Evolutionary conservation across 2,113 vertebrate genomes (phyloP).

Genomic region (Phaethon lepturus): DNA sequence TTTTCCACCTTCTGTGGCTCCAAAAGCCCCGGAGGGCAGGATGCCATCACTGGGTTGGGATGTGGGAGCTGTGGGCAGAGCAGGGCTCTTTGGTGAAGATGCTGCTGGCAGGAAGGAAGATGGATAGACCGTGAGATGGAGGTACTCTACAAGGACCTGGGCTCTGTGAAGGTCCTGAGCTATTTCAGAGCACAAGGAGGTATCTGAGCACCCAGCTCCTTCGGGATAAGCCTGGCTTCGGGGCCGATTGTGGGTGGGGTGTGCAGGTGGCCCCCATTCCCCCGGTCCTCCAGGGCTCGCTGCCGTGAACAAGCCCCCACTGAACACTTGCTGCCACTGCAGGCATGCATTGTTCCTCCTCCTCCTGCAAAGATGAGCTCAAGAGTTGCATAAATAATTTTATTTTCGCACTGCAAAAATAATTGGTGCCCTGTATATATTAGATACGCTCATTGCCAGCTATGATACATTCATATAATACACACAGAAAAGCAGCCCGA

Average conservation of each 20-base stretch:
- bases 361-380: background rate
- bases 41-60: background rate
- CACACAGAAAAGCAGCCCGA: accelerated
- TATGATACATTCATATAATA: background rate
- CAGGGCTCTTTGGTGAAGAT: background rate
- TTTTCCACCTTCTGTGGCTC: background rate
- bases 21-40: background rate
- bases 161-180: background rate
- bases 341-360: accelerated
- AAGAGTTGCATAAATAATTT: background rate
- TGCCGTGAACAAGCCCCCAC: background rate
- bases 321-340: background rate
- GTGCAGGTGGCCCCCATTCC: background rate
- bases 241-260: background rate
- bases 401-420: background rate
- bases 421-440: background rate
- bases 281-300: background rate
- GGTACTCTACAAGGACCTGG: no score
- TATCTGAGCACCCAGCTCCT: background rate
- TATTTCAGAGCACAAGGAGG: background rate
- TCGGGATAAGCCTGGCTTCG: background rate
- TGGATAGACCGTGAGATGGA: background rate
- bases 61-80: background rate
- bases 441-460: background rate
- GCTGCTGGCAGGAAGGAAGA: background rate